Conservation (phyloP, 2,888 invertebrate species). For the Megalurothrips usitatus region DNA sequence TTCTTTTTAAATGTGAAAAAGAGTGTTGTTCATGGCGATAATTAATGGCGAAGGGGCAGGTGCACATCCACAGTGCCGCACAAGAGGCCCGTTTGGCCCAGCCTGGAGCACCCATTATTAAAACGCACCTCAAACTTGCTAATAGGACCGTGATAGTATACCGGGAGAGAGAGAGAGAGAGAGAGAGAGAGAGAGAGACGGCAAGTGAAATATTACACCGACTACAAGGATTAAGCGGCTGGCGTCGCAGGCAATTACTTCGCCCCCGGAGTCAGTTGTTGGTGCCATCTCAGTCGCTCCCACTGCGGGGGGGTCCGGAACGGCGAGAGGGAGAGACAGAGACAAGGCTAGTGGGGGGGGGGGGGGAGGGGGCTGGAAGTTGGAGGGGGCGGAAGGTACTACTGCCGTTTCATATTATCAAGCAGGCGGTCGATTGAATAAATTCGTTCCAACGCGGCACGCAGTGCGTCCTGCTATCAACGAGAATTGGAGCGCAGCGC, state of each 20-base stretch:
- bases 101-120: not conserved
- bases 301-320: too few relatives aligned
- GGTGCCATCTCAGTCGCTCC: too few relatives aligned
- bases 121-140: slow-evolving; percentile 24
- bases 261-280: too few relatives aligned
- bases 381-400: too few relatives aligned
- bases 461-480: not conserved
- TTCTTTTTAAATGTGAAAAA: too few relatives aligned
- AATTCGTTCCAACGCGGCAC: not conserved
- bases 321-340: too few relatives aligned
- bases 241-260: slow-evolving; percentile 15
- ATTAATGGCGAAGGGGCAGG: too few relatives aligned
- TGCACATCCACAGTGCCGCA: too few relatives aligned
- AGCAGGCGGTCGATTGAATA: not conserved
- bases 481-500: not conserved
- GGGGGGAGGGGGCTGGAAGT: not conserved
- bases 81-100: too few relatives aligned
- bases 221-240: slow-evolving; percentile 19
- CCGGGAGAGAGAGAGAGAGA: not conserved
- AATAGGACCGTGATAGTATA: slow-evolving; percentile 13
- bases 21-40: too few relatives aligned
- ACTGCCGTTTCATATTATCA: too few relatives aligned
- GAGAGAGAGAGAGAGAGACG: not conserved
- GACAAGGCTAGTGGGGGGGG: not conserved
- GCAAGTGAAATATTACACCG: slow-evolving; percentile 18